These are phyloP conservation scores for Gopherus flavomarginatus DNA, from an alignment of 2,113 vertebrate genomes.

Conservation along the genomic window DNA sequence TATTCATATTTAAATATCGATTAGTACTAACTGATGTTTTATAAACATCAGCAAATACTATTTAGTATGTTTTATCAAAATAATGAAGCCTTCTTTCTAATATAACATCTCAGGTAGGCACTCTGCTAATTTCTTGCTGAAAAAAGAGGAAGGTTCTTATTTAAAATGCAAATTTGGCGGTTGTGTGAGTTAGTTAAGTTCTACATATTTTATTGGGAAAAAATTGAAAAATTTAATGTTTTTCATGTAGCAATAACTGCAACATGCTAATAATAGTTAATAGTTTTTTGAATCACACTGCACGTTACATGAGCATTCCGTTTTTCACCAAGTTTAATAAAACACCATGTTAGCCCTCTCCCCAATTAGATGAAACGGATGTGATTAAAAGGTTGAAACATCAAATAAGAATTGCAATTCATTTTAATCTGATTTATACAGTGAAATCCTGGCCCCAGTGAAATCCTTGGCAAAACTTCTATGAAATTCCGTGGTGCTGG, in stretches of 20 bases:
- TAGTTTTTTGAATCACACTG: not conserved
- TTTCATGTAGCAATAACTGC: not conserved
- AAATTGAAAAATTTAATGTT: not conserved
- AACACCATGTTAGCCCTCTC: not conserved
- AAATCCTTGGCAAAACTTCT: not conserved
- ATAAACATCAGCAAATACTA: not conserved
- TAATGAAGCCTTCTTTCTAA: not conserved
- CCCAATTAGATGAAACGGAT: not conserved
- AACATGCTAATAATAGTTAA: not conserved
- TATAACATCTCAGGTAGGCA: not conserved
- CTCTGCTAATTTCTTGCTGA: not conserved
- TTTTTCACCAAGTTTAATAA: accelerated
- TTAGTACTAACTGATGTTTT: not conserved
- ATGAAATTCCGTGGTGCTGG: not conserved
- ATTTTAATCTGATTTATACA: accelerated
- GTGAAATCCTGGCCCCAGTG: not conserved
- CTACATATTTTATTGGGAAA: not conserved
- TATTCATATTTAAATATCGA: not conserved
- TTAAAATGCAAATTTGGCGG: not conserved
- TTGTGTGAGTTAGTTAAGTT: not conserved
- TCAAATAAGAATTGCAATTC: not conserved
- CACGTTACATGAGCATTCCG: not conserved
- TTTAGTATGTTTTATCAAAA: not conserved
- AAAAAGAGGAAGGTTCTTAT: not conserved
- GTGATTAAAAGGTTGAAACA: not conserved